phyloP scores from a whole-genome alignment of 2,888 invertebrate genomes.

The Sphinx pinastri region DNA sequence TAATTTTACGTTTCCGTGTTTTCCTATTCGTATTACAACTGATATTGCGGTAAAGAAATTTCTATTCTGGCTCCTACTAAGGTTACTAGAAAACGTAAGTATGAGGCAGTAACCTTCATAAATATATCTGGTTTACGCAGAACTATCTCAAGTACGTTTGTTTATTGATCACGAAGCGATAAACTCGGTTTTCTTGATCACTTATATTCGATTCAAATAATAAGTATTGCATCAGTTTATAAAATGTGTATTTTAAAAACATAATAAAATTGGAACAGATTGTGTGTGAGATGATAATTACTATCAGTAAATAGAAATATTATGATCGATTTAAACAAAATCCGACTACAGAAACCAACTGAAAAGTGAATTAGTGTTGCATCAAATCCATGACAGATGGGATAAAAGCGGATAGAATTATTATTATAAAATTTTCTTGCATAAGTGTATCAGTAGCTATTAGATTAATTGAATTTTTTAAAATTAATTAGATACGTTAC shows the following conservation, averaged over 20 bases:
- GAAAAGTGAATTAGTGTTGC: too few species aligned
- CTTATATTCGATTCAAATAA: background rate
- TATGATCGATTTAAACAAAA: too few species aligned
- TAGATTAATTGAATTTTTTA: background rate
- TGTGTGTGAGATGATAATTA: too few species aligned
- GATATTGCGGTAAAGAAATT: background rate
- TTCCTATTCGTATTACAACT: background rate
- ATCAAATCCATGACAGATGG: background rate
- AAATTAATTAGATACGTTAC: slow-evolving; percentile 9
- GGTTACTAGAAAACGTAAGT: background rate
- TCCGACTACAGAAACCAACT: too few species aligned
- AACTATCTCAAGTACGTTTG: background rate
- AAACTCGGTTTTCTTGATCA: background rate
- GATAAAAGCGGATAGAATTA: background rate
- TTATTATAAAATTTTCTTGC: background rate
- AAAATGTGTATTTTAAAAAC: background rate
- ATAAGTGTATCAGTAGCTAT: slow-evolving; percentile 11
- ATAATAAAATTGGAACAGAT: background rate
- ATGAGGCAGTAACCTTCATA: slow-evolving; percentile 7
- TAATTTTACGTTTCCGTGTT: background rate
- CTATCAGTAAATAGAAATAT: too few species aligned
- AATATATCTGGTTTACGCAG: background rate
- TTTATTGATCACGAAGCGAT: background rate
- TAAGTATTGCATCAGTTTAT: background rate
- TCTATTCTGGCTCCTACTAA: background rate